phyloP scores from a whole-genome alignment of 2,797 vertebrate genomes.

The Odontamblyopus lacepedii region DNA sequence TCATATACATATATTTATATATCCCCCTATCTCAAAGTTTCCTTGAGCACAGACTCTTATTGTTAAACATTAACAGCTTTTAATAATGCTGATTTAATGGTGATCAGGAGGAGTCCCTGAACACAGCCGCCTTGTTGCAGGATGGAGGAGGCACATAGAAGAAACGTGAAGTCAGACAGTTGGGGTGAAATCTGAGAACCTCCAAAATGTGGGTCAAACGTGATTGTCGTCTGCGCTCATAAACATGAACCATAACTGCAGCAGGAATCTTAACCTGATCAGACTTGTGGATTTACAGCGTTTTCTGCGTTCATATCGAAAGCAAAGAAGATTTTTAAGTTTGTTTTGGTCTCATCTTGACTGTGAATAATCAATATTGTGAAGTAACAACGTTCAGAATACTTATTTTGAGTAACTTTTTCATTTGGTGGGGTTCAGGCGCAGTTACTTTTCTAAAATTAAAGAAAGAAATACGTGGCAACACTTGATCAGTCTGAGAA shows the following conservation, averaged over 20 bases:
- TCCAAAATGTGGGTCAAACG: constrained; percentile 75
- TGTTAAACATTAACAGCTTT: neutral
- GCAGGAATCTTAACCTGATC: constrained; percentile 32
- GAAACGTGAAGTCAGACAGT: constrained; percentile 29
- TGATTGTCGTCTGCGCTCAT: constrained; percentile 63
- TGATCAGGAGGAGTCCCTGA: constrained; percentile 21
- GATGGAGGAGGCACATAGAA: constrained; percentile 24
- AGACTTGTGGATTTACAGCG: constrained; percentile 11
- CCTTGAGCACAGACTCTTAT: neutral
- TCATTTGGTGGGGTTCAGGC: too few relatives aligned
- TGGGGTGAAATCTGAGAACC: constrained; percentile 66
- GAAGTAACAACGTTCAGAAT: too few relatives aligned
- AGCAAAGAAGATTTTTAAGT: neutral
- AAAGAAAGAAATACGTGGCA: too few relatives aligned
- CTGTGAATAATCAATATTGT: neutral
- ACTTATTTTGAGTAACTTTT: too few relatives aligned
- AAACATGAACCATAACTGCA: constrained; percentile 43
- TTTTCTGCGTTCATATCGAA: constrained; percentile 1
- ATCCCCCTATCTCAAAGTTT: neutral
- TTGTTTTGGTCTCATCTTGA: neutral
- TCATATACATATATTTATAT: neutral
- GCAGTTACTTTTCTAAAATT: too few relatives aligned
- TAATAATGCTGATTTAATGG: constrained; percentile 15
- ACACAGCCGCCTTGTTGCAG: constrained; percentile 14
- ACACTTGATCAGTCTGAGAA: too few relatives aligned